These are phyloP conservation scores for Drosophila sordidapex DNA, from an alignment of 2,888 invertebrate genomes.

Conservation along the genomic window DNA sequence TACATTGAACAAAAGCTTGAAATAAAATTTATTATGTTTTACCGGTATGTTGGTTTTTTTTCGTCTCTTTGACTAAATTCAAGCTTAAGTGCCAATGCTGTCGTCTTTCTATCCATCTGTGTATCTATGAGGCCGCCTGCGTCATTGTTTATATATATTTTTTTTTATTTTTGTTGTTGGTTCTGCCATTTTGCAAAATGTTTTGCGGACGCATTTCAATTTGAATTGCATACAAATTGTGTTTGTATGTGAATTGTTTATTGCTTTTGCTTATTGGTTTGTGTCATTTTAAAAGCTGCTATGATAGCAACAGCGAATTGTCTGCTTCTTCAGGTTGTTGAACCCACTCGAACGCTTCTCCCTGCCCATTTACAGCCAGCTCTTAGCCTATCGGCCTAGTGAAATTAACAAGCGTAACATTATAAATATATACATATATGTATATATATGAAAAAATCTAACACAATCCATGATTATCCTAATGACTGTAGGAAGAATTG, in stretches of 20 bases:
- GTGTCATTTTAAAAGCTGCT: slow-evolving; percentile 17
- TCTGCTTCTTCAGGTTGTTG: slow-evolving; percentile 58
- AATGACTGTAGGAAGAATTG: slow-evolving; percentile 34
- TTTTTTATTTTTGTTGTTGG: neutral
- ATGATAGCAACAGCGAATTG: slow-evolving; percentile 27
- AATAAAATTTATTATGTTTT: slow-evolving; percentile 77
- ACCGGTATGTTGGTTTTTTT: slow-evolving; percentile 63
- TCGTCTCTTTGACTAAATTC: slow-evolving; percentile 36
- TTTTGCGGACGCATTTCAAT: slow-evolving; percentile 47
- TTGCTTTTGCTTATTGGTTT: slow-evolving; percentile 20
- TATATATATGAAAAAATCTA: slow-evolving; percentile 24
- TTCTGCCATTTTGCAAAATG: slow-evolving; percentile 24
- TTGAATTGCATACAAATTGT: slow-evolving; percentile 62
- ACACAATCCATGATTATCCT: slow-evolving; percentile 46
- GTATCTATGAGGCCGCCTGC: slow-evolving; percentile 6
- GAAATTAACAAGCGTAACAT: slow-evolving; percentile 37
- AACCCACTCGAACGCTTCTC: slow-evolving; percentile 29
- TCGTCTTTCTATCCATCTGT: slow-evolving; percentile 27
- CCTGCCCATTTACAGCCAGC: neutral
- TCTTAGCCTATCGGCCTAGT: slow-evolving; percentile 20
- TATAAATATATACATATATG: slow-evolving; percentile 10
- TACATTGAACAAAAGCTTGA: slow-evolving; percentile 66
- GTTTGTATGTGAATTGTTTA: slow-evolving; percentile 9
- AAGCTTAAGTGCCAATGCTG: slow-evolving; percentile 47
- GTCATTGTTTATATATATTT: neutral